Base-by-base conservation (phyloP, 2,888 invertebrate species). In the Rhagonycha fulva region DNA sequence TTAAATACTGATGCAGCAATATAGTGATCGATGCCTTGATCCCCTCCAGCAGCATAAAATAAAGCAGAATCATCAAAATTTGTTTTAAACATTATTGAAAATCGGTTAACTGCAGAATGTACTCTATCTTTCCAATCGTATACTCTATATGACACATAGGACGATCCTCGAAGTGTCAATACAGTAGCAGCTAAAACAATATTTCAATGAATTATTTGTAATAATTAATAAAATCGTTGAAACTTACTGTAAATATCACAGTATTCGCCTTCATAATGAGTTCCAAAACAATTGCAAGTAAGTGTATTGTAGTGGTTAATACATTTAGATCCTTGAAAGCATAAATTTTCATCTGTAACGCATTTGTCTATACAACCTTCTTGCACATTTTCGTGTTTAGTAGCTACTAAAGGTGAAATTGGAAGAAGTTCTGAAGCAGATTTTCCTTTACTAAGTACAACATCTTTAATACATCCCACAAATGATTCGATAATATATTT, bases 401-500 rank as follows among this genome's bases (percentile, higher is more conserved):
- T 95, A 3, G 96, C 96, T 81, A 96, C 94, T 66, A 96, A 86
- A 2, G 96, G 96, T 32, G 93, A 93, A 81, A 96, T 95, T 11
- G 95, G 94, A 67, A 95, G 87, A 32, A 96, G 89, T 86, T 95
- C 94, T 68, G 94, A 95, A 0, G 95, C 95, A 0, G 95, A 95
- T 87, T 95, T 95, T 4, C 96, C 96, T 2, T 95, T 95, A 86
- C 95, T 94, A 26, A 96, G 88, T 9, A 95, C 93, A 88, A 97
- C 94, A 83, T 96, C 94, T 83, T 95, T 93, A 82, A 97, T 95
- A 85, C 97, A 97, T 3, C 97, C 97, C 28, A 96, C 96, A 86
- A 97, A 97, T 9, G 96, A 96, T 88, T 96, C 96, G 82, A 96
- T 96, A 77, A 96, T 96, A 86, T 96, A 97, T 88, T 96, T 96